These are phyloP conservation scores for Zaprionus bogoriensis DNA, from an alignment of 2,888 invertebrate species.

Conservation along the genomic window DNA sequence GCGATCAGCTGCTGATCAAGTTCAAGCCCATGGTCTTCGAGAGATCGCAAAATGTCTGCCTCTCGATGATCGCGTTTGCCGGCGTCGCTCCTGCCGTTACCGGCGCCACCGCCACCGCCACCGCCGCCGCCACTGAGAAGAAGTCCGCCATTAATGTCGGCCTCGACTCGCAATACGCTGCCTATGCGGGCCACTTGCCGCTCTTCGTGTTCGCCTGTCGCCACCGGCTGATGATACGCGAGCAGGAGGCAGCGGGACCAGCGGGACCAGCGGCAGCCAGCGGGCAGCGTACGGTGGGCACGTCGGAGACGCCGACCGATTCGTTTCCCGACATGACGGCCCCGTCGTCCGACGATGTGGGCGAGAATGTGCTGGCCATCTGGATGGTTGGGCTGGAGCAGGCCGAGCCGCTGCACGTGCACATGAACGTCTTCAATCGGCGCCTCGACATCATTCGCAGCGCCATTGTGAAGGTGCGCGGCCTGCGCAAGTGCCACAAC, in stretches of 20 bases:
- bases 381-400: slow-evolving; percentile 47
- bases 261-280: neutral
- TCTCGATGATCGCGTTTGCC: slow-evolving; percentile 31
- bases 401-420: slow-evolving; percentile 16
- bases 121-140: too few relatives aligned
- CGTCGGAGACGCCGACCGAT: neutral
- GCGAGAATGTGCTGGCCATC: slow-evolving; percentile 27
- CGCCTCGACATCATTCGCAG: slow-evolving; percentile 43
- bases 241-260: neutral
- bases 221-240: neutral
- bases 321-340: too few relatives aligned
- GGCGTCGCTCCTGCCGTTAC: too few relatives aligned
- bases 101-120: too few relatives aligned
- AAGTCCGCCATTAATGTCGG: slow-evolving; percentile 18
- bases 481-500: slow-evolving; percentile 29
- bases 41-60: slow-evolving; percentile 32
- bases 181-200: slow-evolving; percentile 26
- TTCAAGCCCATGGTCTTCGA: slow-evolving; percentile 29
- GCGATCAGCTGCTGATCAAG: slow-evolving; percentile 31
- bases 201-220: slow-evolving; percentile 51
- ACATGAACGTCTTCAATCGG: slow-evolving; percentile 43
- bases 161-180: neutral
- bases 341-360: neutral
- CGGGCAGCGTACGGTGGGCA: neutral
- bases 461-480: slow-evolving; percentile 32